Conservation (phyloP, 2,113 vertebrate species). For the Mesocricetus auratus region DNA sequence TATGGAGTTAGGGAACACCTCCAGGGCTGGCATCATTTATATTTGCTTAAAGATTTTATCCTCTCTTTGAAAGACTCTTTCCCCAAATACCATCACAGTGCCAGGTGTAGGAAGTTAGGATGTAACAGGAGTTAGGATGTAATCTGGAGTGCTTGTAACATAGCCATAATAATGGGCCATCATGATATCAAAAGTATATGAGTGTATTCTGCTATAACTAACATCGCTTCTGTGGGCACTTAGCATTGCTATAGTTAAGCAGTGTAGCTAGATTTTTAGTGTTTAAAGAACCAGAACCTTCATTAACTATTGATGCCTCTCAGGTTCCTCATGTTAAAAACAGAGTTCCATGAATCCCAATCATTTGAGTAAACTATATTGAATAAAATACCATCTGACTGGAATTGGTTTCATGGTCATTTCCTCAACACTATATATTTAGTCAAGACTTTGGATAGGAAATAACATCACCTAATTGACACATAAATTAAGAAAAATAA, state of each 20-base stretch:
- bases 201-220: background rate
- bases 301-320: background rate
- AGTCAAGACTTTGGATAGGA: background rate
- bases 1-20: background rate
- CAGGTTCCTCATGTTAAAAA: background rate
- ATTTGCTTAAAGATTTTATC: background rate
- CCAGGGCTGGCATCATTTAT: background rate
- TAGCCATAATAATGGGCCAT: background rate
- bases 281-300: background rate
- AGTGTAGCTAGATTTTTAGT: background rate
- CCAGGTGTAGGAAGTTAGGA: background rate
- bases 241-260: background rate
- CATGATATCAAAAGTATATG: background rate
- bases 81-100: background rate
- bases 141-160: background rate
- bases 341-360: background rate
- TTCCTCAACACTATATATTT: background rate
- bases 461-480: background rate
- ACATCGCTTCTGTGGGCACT: background rate
- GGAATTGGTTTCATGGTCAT: background rate
- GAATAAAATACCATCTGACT: background rate
- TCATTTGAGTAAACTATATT: constrained; percentile 16
- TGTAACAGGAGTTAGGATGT: background rate
- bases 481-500: background rate
- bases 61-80: background rate